phyloP scores from a whole-genome alignment of 2,113 vertebrate genomes.

The Hippocampus barbouri region DNA sequence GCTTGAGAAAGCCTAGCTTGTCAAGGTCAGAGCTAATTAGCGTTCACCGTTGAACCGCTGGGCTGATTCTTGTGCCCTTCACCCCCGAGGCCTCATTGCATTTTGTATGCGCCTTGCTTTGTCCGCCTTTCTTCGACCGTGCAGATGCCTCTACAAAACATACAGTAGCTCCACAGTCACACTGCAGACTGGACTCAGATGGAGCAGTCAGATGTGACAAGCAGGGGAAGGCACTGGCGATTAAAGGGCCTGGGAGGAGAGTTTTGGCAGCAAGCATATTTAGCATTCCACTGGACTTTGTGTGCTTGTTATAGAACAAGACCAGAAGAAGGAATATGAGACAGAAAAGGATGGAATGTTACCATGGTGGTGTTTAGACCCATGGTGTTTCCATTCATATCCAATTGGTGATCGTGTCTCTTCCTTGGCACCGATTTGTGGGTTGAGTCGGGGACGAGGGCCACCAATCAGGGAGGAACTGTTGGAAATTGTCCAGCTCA shows the following conservation, averaged over 20 bases:
- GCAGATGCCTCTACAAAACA: constrained; percentile 39
- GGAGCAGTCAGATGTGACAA: constrained; percentile 53
- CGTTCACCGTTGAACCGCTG: constrained; percentile 52
- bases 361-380: not conserved
- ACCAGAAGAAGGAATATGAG: constrained; percentile 56
- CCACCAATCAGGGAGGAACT: too few species aligned
- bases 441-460: too few species aligned
- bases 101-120: constrained; percentile 33
- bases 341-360: constrained; percentile 27
- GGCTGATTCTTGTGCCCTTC: constrained; percentile 59
- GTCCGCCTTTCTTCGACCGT: constrained; percentile 30
- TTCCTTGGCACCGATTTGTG: too few species aligned
- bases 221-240: constrained; percentile 25
- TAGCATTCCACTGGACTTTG: constrained; percentile 59
- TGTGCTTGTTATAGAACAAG: constrained; percentile 70
- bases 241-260: constrained; percentile 21
- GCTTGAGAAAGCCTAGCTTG: constrained; percentile 47
- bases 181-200: constrained; percentile 43
- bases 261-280: constrained; percentile 39
- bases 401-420: too few species aligned
- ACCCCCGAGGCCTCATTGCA: constrained; percentile 52
- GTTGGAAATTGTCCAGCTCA: too few species aligned
- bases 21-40: constrained; percentile 74
- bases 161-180: constrained; percentile 25
- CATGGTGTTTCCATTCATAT: too few species aligned